Evolutionary conservation across 1,140 invertebrate genomes (phyloP).

Genomic region (Carposina sasakii): DNA sequence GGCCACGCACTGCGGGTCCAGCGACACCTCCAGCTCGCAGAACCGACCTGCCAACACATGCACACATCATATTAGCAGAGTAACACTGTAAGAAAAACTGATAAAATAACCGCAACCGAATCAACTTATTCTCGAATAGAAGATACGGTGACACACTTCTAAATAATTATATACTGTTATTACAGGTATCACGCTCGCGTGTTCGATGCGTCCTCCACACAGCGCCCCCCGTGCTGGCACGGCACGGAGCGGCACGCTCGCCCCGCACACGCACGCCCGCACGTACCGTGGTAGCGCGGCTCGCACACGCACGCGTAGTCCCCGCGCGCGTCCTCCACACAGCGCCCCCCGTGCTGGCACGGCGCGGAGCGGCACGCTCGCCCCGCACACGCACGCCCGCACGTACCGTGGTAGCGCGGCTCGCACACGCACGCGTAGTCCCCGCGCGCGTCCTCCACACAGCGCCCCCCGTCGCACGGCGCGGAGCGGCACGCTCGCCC

Average conservation of each 20-base stretch:
- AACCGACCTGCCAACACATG: constrained; percentile 71
- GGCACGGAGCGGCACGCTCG: constrained; percentile 79
- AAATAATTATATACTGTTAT: too few relatives aligned
- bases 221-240: constrained; percentile 85
- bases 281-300: constrained; percentile 81
- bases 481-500: constrained; percentile 79
- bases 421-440: constrained; percentile 87
- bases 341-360: constrained; percentile 85
- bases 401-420: constrained; percentile 85
- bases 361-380: constrained; percentile 79
- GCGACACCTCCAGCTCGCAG: constrained; percentile 85
- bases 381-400: constrained; percentile 86
- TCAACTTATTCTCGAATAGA: too few relatives aligned
- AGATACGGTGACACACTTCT: too few relatives aligned
- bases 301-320: constrained; percentile 85
- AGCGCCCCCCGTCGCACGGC: constrained; percentile 86
- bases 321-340: constrained; percentile 80
- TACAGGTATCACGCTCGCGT: constrained; percentile 79
- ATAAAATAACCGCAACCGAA: too few relatives aligned
- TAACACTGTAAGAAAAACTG: too few relatives aligned
- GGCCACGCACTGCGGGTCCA: constrained; percentile 80
- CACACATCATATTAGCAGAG: not conserved
- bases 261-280: constrained; percentile 86
- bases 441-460: constrained; percentile 80
- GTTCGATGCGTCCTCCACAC: constrained; percentile 81